Evolutionary conservation across 1,140 invertebrate genomes (phyloP), one percentile per base, ranked within the genome.

Genomic region (Anoplophora glabripennis): DNA sequence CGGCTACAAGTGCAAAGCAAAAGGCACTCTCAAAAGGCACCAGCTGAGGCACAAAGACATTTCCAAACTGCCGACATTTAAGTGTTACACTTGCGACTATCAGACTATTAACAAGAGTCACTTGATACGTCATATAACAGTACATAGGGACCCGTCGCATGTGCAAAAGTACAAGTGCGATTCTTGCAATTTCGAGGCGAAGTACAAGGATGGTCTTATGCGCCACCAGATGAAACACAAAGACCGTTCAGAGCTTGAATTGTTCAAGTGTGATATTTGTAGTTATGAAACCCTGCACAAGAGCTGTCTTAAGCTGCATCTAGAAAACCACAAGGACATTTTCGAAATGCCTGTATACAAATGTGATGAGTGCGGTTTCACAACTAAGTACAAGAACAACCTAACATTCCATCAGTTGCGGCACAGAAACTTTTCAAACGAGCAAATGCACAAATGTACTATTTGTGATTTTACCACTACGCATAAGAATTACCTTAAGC

Each of bases 221-320:
- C 2, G 21, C 21, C 21, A 28, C 5, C 21, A 28, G 21, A 28
- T 3, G 21, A 28, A 28, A 28, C 21, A 28, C 21, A 28, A 28
- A 28, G 21, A 28, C 21, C 21, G 3, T 28, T 28, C 21, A 28
- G 59, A 61, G 17, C 37, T 61, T 21, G 18, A 53, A 5, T 52
- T 61, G 59, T 28, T 52, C n/a, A 61, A 52, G 12, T 61, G 59
- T 37, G 59, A 61, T 53, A 47, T 56, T 34, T 61, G 59, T 35
- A 17, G 35, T 4, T 61, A 57, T 35, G 46, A 61, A 40, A 61
- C 59, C 37, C 56, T 53, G 38, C 8, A 54, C 12, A 61, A 61
- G 34, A 52, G 41, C 7, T 52, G 52, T 35, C 47, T 61, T 40
- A 54, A 52, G n/a, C 46, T 46, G 38, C 59, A 61, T 18, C 17